A percentile compares a stretch with the other conserved stretches of the same genome.
Conservation (phyloP, 2,797 vertebrate species). For the Enteromius trimaculatus region DNA sequence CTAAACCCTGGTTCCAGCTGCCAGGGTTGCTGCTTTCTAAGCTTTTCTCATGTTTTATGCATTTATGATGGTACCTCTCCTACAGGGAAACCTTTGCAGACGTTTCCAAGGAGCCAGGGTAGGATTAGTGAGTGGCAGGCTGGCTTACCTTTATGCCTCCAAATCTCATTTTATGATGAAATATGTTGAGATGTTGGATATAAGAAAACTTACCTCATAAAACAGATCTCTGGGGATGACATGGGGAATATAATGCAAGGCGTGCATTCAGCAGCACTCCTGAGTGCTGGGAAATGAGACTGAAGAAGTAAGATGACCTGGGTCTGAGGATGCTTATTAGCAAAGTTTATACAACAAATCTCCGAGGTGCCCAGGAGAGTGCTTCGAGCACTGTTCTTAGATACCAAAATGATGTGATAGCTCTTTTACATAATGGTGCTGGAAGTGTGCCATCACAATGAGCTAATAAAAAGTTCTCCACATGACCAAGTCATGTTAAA, state of each 20-base stretch:
- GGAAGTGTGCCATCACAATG: neutral
- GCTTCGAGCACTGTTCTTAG: neutral
- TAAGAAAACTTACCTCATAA: neutral
- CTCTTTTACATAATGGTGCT: neutral
- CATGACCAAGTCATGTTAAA: neutral
- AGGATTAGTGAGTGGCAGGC: slow-evolving; percentile 44
- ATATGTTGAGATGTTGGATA: slow-evolving; percentile 20
- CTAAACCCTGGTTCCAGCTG: slow-evolving; percentile 50
- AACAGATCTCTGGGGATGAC: slow-evolving; percentile 21
- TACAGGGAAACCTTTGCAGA: slow-evolving; percentile 48
- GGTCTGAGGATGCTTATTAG: slow-evolving; percentile 34
- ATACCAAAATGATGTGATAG: neutral
- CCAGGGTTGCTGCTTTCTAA: slow-evolving; percentile 44
- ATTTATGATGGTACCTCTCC: slow-evolving; percentile 48
- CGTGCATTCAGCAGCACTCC: slow-evolving; percentile 18
- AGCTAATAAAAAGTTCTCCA: neutral
- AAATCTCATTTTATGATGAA: slow-evolving; percentile 57
- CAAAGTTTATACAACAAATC: slow-evolving; percentile 40
- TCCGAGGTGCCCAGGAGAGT: slow-evolving; percentile 13
- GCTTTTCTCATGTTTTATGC: slow-evolving; percentile 52
- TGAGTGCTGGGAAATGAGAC: neutral
- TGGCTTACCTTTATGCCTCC: slow-evolving; percentile 48
- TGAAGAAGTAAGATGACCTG: slow-evolving; percentile 23
- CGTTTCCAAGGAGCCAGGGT: slow-evolving; percentile 38
- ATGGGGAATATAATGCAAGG: slow-evolving; percentile 17